A percentile compares a stretch with the other conserved stretches of the same genome.
These are phyloP conservation scores for Bucorvus abyssinicus DNA, from an alignment of 2,797 vertebrate genomes.

Conservation along the genomic window DNA sequence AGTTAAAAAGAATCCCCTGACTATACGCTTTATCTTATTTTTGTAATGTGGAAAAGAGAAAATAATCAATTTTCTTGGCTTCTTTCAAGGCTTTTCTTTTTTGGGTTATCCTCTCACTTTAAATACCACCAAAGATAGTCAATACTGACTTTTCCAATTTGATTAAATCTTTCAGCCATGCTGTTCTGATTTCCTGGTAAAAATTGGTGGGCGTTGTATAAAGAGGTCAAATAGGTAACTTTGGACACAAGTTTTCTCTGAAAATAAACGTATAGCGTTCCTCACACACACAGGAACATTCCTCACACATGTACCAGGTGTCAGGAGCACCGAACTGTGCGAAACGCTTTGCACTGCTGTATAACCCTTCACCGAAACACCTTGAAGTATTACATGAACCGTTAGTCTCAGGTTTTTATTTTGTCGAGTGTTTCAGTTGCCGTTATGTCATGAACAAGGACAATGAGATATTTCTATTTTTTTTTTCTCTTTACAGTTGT, in stretches of 20 bases:
- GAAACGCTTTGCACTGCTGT: background rate
- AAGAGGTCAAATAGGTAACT: background rate
- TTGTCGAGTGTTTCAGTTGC: background rate
- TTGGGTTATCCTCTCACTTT: background rate
- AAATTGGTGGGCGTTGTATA: background rate
- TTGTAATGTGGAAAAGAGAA: background rate
- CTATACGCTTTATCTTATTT: background rate
- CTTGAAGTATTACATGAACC: background rate
- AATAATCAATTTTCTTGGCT: background rate
- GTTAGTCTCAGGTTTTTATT: background rate
- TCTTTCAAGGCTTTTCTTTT: background rate
- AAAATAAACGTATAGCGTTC: background rate
- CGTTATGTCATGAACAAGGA: background rate
- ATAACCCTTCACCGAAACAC: background rate
- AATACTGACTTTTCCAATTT: background rate
- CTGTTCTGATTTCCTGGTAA: background rate
- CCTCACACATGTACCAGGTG: background rate
- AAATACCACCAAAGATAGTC: background rate
- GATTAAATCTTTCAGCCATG: background rate
- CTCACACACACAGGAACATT: background rate
- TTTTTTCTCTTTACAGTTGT: slow-evolving; percentile 80
- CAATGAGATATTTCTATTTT: background rate
- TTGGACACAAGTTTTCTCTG: background rate
- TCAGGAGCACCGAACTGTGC: background rate
- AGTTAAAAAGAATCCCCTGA: background rate